Evolutionary conservation across 1,140 invertebrate species (phyloP), one percentile per base, ranked within the genome.

Genomic region (Diachasma alloeum): DNA sequence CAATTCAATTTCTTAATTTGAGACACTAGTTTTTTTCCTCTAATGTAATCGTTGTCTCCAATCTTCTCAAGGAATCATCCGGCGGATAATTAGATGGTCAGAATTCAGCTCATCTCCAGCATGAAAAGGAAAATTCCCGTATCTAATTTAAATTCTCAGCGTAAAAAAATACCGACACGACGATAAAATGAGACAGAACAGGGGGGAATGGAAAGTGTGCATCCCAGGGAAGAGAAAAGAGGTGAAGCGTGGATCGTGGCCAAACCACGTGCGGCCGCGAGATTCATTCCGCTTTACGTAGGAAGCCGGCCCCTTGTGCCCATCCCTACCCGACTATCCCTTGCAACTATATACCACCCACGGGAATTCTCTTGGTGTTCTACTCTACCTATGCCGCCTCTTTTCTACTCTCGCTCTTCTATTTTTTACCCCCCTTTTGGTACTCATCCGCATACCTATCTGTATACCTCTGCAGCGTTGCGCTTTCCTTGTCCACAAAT

Each of bases 91-190:
- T 84, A 75, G 81, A 82, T 84, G 83, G 81, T 83, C 81, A 75
- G 78, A 42, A 74, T 13, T 39, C 59, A 79, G 83, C 79, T 81
- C 81, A 79, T 83, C 83, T 83, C 82, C 79, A 78, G 72, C 78
- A 77, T 79, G 81, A 69, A 80, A 31, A 31, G 6, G 31, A 81
- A 80, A 83, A 81, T 79, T 82, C 82, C 84, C 83, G 82, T 85
- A 85, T 84, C 84, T 86, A 86, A 86, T 86, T 86, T 86, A 86
- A 86, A 86, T 86, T 86, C 84, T 78, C 79, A 79, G 83, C 83
- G 84, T 86, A 84, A 69, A 77, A 86, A 72, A 39, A 59, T 36
- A 67, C 53, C 53, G 36, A 63, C 42, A 48, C 10, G 22, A 53
- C 11, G 22, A 63, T 37, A 66, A 59, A 44, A 59, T 31, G 71